Conservation (phyloP, 2,113 vertebrate genomes). For the Phyllopteryx taeniolatus region DNA sequence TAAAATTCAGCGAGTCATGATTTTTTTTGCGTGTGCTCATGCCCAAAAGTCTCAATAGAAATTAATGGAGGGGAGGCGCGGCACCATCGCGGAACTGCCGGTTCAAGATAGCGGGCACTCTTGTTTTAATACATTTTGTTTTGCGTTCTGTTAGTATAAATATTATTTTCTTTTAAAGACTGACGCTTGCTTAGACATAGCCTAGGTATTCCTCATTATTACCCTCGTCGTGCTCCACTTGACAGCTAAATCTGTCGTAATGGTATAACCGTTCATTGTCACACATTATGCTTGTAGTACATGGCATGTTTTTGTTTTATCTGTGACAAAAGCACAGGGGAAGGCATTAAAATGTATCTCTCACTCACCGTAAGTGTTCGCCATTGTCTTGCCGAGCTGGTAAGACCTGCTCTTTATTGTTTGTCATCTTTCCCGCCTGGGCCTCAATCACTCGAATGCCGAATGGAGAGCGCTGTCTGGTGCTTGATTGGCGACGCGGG, state of each 20-base stretch:
- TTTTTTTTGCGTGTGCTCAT: no score
- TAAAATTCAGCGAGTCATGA: no score
- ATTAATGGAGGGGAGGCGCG: no score
- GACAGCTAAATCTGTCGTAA: conserved; percentile 83
- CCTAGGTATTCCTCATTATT: conserved; percentile 59
- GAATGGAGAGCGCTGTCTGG: conserved; percentile 57
- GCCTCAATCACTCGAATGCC: conserved; percentile 84
- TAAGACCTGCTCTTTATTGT: conserved; percentile 84
- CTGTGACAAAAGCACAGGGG: conserved; percentile 76
- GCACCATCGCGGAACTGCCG: no score
- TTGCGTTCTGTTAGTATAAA: no score
- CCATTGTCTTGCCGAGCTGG: conserved; percentile 75
- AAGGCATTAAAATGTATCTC: conserved; percentile 84
- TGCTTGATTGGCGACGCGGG: conserved; percentile 47
- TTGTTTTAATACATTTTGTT: no score
- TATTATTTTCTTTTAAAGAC: not conserved
- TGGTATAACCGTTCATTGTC: conserved; percentile 83
- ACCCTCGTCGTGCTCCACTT: conserved; percentile 72
- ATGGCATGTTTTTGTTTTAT: conserved; percentile 34
- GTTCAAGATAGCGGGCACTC: no score
- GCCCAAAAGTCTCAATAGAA: no score
- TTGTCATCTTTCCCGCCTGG: conserved; percentile 85
- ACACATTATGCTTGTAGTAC: conserved; percentile 52
- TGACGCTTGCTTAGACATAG: not conserved
- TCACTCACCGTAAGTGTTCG: conserved; percentile 78